Evolutionary conservation across 2,888 invertebrate species (phyloP).

Genomic region (Deilephila porcellus): DNA sequence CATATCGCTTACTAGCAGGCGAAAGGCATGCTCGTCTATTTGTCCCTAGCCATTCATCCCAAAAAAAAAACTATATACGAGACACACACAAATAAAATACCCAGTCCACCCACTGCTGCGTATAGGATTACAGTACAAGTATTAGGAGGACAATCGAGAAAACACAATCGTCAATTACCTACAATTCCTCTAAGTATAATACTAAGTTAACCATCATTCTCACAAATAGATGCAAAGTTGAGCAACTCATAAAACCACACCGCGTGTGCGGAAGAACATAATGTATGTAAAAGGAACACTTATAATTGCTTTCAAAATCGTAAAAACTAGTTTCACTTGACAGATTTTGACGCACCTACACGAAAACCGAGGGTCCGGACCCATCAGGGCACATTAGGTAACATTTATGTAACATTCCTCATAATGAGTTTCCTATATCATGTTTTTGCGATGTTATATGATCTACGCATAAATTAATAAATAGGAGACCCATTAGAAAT

Average conservation of each 20-base stretch:
- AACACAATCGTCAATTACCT: too few species aligned
- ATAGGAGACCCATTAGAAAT: background rate
- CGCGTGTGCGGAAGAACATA: conserved; percentile 22
- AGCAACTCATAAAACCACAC: conserved; percentile 17
- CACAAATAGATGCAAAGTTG: conserved; percentile 14
- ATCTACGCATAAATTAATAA: background rate
- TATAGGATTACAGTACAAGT: too few species aligned
- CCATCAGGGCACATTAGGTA: background rate
- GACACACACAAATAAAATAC: too few species aligned
- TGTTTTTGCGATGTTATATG: conserved; percentile 6
- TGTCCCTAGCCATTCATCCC: too few species aligned
- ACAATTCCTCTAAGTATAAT: too few species aligned
- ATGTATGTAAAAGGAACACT: conserved; percentile 31
- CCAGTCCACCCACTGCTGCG: too few species aligned
- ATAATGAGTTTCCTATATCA: background rate
- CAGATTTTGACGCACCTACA: background rate
- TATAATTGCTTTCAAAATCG: conserved; percentile 28
- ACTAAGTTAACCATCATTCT: background rate
- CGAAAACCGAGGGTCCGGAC: background rate
- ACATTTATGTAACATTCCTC: background rate
- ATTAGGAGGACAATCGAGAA: too few species aligned
- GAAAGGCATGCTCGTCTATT: too few species aligned
- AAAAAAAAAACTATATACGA: too few species aligned
- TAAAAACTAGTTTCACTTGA: conserved; percentile 28
- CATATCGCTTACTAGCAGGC: too few species aligned